Evolutionary conservation across 1,140 invertebrate species (phyloP).

Genomic region (Leptestheria dahalacensis): DNA sequence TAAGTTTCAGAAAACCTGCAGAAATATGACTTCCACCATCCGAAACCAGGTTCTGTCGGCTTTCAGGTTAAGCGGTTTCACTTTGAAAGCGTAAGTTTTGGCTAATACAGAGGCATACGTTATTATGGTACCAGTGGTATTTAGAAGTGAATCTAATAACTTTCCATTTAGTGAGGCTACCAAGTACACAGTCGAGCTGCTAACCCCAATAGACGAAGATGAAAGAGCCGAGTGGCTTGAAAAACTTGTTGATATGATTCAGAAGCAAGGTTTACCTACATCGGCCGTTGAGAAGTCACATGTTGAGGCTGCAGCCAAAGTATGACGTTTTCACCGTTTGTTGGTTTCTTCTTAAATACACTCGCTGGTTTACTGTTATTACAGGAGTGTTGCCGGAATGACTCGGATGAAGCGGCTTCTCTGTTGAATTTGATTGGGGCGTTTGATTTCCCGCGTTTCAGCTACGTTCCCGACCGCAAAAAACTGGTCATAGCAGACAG

Average conservation of each 20-base stretch:
- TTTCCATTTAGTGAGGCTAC: slow-evolving; percentile 41
- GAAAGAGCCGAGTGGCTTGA: slow-evolving; percentile 41
- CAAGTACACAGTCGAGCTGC: slow-evolving; percentile 37
- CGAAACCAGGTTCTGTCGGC: background rate
- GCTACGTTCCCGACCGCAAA: slow-evolving; percentile 57
- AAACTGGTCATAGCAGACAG: slow-evolving; percentile 48
- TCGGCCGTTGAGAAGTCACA: slow-evolving; percentile 52
- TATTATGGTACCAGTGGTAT: background rate
- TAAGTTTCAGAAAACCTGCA: background rate
- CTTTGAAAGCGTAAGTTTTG: background rate
- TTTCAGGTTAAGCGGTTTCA: background rate
- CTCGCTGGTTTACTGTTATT: no score
- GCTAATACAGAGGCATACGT: background rate
- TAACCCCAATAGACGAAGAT: slow-evolving; percentile 33
- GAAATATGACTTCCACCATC: background rate
- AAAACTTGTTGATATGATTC: slow-evolving; percentile 44
- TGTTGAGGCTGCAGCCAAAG: slow-evolving; percentile 55
- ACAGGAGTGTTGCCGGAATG: background rate
- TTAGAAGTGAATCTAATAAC: background rate
- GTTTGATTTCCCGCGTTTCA: slow-evolving; percentile 59
- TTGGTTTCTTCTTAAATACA: background rate
- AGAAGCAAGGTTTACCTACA: slow-evolving; percentile 51
- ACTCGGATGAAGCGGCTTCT: slow-evolving; percentile 14
- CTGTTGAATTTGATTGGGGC: slow-evolving; percentile 64
- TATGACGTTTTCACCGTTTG: slow-evolving; percentile 22